Conservation (phyloP, 2,888 invertebrate species). For the Lycocerus yunnanus region DNA sequence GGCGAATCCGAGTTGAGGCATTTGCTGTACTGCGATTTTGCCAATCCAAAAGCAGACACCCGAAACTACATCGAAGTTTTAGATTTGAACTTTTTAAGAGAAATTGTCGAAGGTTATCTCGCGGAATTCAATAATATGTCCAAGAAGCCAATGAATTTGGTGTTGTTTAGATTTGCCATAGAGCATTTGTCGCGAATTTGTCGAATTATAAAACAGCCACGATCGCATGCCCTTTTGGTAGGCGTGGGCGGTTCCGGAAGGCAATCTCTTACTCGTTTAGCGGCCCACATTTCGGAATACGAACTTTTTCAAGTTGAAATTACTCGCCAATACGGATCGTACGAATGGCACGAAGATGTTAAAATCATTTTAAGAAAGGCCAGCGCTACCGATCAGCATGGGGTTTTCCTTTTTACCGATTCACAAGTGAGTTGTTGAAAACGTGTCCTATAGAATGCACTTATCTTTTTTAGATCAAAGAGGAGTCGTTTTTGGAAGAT, state of each 20-base stretch:
- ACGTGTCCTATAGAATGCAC: background rate
- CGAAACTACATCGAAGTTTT: slow-evolving; percentile 87
- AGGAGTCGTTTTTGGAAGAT: slow-evolving; percentile 92
- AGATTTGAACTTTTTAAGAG: slow-evolving; percentile 78
- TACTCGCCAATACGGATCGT: slow-evolving; percentile 78
- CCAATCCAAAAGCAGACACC: slow-evolving; percentile 89
- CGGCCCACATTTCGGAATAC: slow-evolving; percentile 93
- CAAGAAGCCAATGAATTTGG: slow-evolving; percentile 95
- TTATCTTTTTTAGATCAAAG: slow-evolving; percentile 71
- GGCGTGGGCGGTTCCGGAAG: slow-evolving; percentile 94
- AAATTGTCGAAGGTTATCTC: slow-evolving; percentile 85
- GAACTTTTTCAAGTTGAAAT: slow-evolving; percentile 93
- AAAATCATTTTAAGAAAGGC: slow-evolving; percentile 80
- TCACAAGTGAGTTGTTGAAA: slow-evolving; percentile 67
- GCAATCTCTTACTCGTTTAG: slow-evolving; percentile 86
- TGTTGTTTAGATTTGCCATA: slow-evolving; percentile 90
- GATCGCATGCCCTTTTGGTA: slow-evolving; percentile 86
- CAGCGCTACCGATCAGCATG: slow-evolving; percentile 82
- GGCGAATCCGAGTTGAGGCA: slow-evolving; percentile 82
- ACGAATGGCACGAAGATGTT: slow-evolving; percentile 92
- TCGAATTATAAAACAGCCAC: slow-evolving; percentile 88
- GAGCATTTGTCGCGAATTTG: slow-evolving; percentile 92
- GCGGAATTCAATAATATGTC: slow-evolving; percentile 94
- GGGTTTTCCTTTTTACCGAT: slow-evolving; percentile 89
- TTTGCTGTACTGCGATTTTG: slow-evolving; percentile 92